Conservation (phyloP, 2,888 invertebrate species). For the Acrobasis consociella region DNA sequence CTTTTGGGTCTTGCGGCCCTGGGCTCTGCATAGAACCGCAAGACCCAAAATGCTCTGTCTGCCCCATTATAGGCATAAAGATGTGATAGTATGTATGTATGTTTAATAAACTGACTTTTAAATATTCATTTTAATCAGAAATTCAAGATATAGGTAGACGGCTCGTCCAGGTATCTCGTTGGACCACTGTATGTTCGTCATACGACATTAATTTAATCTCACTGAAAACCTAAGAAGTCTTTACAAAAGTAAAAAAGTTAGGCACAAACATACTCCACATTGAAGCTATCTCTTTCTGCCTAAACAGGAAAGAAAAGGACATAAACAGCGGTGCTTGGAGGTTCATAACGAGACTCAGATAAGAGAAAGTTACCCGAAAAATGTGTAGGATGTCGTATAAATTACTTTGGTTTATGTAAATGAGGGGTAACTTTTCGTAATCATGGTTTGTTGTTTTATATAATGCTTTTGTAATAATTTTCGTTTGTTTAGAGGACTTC, state of each 20-base stretch:
- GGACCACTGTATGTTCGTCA: no score
- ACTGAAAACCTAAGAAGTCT: no score
- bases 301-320: not conserved
- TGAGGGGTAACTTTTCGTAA: not conserved
- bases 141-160: no score
- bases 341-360: not conserved
- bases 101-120: no score
- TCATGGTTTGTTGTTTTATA: not conserved
- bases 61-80: no score
- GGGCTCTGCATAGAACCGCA: no score
- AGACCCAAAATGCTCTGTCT: no score
- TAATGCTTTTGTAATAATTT: not conserved
- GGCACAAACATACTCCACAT: not conserved
- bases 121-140: no score
- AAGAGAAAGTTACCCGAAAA: not conserved
- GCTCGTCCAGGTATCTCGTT: no score
- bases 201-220: no score
- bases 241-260: not conserved
- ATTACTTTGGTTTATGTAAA: slow-evolving; percentile 2
- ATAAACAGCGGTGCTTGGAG: not conserved
- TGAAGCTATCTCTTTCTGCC: not conserved
- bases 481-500: not conserved
- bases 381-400: slow-evolving; percentile 1
- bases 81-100: no score
- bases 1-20: no score